phyloP scores from a whole-genome alignment of 2,888 invertebrate genomes.

The Reticulitermes lucifugus region DNA sequence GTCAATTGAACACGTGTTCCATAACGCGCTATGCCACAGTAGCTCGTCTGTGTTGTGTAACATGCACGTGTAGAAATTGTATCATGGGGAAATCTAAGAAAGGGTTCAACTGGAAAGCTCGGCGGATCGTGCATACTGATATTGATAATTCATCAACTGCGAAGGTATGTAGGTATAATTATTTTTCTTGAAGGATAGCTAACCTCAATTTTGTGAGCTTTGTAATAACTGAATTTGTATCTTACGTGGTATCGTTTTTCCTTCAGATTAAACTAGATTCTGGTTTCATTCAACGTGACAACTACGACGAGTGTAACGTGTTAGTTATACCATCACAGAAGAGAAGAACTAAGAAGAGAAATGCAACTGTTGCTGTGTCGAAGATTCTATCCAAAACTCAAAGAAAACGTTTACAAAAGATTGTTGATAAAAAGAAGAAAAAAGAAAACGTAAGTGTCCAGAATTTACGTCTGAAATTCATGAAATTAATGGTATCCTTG shows the following conservation, averaged over 20 bases:
- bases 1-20: too few species aligned
- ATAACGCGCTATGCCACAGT: too few species aligned
- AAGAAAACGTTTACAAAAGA: constrained; percentile 84
- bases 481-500: background rate
- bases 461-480: background rate
- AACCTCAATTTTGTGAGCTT: background rate
- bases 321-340: constrained; percentile 87
- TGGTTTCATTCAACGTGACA: constrained; percentile 64
- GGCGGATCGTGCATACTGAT: constrained; percentile 75
- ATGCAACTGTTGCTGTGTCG: constrained; percentile 68
- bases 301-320: constrained; percentile 81
- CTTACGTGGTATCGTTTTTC: constrained; percentile 55
- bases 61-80: too few species aligned
- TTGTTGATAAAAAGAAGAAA: constrained; percentile 89
- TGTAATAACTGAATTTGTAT: background rate
- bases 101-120: constrained; percentile 80
- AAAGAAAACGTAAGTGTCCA: constrained; percentile 81
- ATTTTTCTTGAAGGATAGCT: background rate
- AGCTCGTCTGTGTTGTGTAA: too few species aligned
- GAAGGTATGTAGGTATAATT: constrained; percentile 67
- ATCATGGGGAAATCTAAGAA: constrained; percentile 60
- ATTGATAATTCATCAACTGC: constrained; percentile 77
- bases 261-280: constrained; percentile 77
- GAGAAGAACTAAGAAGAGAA: constrained; percentile 77
- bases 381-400: constrained; percentile 88